Evolutionary conservation across 2,888 invertebrate species (phyloP).

Genomic region (Toxonevra muliebris): DNA sequence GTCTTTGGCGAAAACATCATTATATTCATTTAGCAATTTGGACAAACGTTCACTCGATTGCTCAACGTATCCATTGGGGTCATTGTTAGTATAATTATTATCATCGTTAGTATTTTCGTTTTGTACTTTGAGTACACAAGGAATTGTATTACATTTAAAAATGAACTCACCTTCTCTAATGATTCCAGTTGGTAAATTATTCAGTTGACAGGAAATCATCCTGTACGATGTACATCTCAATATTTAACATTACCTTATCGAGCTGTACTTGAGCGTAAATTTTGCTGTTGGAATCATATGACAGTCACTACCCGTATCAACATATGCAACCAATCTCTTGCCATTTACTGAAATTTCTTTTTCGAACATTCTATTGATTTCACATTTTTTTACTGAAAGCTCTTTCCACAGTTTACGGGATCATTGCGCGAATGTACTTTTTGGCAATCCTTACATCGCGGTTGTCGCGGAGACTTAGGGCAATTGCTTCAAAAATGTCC

Average conservation of each 20-base stretch:
- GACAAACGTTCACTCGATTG: no score
- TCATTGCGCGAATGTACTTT: conserved; percentile 23
- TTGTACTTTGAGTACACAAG: no score
- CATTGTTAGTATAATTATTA: no score
- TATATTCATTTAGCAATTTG: no score
- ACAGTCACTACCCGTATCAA: conserved; percentile 31
- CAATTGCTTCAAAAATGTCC: conserved; percentile 30
- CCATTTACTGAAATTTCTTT: conserved; percentile 11
- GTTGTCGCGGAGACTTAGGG: conserved; percentile 16
- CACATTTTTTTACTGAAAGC: no score
- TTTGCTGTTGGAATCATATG: conserved; percentile 24
- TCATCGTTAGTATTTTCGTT: no score
- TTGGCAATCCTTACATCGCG: conserved; percentile 26
- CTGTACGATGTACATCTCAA: conserved; percentile 22
- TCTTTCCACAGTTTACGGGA: conserved; percentile 28
- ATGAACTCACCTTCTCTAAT: no score
- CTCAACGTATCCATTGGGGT: no score
- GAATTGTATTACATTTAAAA: no score
- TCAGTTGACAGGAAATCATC: conserved; percentile 18
- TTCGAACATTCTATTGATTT: conserved; percentile 15
- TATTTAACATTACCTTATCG: conserved; percentile 4
- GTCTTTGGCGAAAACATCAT: no score
- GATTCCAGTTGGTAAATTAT: no score
- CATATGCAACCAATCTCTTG: conserved; percentile 6
- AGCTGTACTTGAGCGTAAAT: no score